Evolutionary conservation across 1,140 invertebrate genomes (phyloP).

Genomic region (Thaumatotibia leucotreta): DNA sequence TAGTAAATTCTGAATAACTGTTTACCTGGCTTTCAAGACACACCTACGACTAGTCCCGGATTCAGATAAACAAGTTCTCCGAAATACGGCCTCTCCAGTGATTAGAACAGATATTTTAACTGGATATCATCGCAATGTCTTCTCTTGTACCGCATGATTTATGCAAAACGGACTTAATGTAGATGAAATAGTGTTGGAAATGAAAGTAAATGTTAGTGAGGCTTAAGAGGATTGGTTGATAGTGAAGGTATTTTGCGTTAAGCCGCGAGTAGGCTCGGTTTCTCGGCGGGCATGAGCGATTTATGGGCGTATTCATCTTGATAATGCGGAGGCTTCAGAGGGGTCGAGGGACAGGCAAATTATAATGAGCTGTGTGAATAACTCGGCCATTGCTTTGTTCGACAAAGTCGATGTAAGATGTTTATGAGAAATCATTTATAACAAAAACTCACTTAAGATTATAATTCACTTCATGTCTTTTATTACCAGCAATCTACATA

Average conservation of each 20-base stretch:
- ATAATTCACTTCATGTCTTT: too few species aligned
- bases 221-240: neutral
- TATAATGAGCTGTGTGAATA: neutral
- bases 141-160: neutral
- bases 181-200: neutral
- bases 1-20: neutral
- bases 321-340: neutral
- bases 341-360: neutral
- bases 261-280: neutral
- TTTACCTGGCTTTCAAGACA: neutral
- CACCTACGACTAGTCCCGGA: neutral
- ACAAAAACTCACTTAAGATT: too few species aligned
- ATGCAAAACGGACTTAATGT: neutral
- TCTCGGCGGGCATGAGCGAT: conserved; percentile 5
- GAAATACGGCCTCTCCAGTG: neutral
- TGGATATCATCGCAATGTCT: neutral
- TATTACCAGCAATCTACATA: too few species aligned
- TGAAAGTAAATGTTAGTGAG: neutral
- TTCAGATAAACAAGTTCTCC: neutral
- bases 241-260: neutral
- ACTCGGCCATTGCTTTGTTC: too few species aligned
- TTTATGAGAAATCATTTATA: too few species aligned
- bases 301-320: conserved; percentile 3
- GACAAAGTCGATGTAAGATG: too few species aligned
- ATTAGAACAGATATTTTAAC: neutral